Base-by-base conservation (phyloP, 2,888 invertebrate species). In the Orchesella flavescens region DNA sequence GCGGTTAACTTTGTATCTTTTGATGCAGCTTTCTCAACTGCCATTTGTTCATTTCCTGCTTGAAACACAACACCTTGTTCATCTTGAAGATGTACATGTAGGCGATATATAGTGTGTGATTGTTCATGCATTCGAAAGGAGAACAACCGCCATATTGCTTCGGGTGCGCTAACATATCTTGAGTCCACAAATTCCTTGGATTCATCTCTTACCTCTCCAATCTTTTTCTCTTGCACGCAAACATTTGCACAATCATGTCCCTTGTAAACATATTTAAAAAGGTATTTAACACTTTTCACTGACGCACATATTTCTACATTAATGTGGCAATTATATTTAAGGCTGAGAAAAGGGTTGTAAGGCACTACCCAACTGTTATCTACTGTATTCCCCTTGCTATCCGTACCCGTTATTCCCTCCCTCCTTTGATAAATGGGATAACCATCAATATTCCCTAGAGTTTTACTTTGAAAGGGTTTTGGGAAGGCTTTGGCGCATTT, bases 311-410 rank as follows among this genome's bases (percentile, higher is more conserved):
- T 84, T 88, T 91, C 90, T 1, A 90, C 89, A 87, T 91, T 91
- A 57, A 90, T 89, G 82, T 91, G 90, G 19, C 86, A 86, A 77
- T 90, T 87, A 87, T 87, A 90, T 66, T 87, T 89, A 66, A 86
- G 75, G 9, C 83, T 77, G 17, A 91, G n/a, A 78, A 75, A 88
- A 2, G 89, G 89, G 84, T 89, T 90, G 85, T 90, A 90, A 0
- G 90, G 90, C 10, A 90, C 90, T 15, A 90, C 88, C 87, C 87
- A 89, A 19, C 88, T 73, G 84, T 90, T 90, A 80, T 89, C 89
- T 59, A 89, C 63, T n/a, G 65, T 15, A 10, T 66, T 55, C 12
- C 21, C 24, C 49, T 17, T n/a, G n/a, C n/a, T n/a, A n/a, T n/a
- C n/a, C n/a, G n/a, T n/a, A n/a, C n/a, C n/a, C n/a, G 44, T 72